Base-by-base conservation (phyloP, 1,140 invertebrate species). In the Lasaia peninsularis region DNA sequence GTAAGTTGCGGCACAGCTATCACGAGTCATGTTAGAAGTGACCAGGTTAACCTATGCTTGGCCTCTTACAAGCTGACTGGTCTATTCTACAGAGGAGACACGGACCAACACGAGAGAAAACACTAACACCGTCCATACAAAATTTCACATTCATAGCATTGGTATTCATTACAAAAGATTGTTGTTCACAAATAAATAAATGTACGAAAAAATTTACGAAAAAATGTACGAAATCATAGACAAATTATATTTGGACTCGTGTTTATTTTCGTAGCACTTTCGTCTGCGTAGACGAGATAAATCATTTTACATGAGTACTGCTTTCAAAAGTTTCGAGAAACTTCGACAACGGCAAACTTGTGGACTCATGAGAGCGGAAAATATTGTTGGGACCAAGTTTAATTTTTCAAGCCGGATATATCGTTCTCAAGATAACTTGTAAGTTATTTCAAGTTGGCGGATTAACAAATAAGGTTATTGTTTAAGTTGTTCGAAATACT, bases 301-400 rank as follows among this genome's bases (percentile, higher is more conserved):
- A 32, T 58, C 56, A 58, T 58, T 50, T 58, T 33, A 52, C 28
- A 60, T 34, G 53, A 52, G 50, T 40, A 49, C 53, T 53, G 48
- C 49, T 61, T 58, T 65, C 37, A 9, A 53, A 60, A 65, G 32
- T 65, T 58, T 32, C 33, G 16, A 54, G 34, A 65, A 61, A 65
- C 58, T 65, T 65, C 52, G 61, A 61, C 63, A 58, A 66, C 49
- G 56, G 53, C 54, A 56, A 59, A 66, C 52, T 69, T 54, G 18
- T 18, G 21, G 37, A 65, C 60, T 63, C 60, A 69, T 62, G 59
- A 68, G 59, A 56, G 56, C 60, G 53, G 63, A 63, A 69, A 68
- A 68, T 65, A 68, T 68, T 68, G 62, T 65, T 44, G 56, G 62
- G 55, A 65, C 58, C 31, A 52, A 58, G 49, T 58, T 58, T 52